Base-by-base conservation (phyloP, 2,888 invertebrate genomes). In the Tetragnatha montana region DNA sequence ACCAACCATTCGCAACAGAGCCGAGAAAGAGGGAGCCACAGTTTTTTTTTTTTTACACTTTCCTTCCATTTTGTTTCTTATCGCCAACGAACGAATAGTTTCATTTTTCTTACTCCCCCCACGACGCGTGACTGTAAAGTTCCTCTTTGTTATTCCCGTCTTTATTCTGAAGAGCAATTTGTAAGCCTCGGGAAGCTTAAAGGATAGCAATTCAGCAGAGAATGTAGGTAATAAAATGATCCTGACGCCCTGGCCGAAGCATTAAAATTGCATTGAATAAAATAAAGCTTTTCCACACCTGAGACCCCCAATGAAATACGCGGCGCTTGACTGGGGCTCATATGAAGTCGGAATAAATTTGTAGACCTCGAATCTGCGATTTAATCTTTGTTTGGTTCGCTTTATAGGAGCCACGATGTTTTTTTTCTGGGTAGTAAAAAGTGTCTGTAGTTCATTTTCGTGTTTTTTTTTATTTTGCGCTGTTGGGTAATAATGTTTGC, bases 111-210 rank as follows among this genome's bases (percentile, higher is more conserved):
- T 60, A 60, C 14, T 60, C 14, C 60, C 60, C 12, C 10, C 35
- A 35, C 35, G 60, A 60, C 60, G 60, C 60, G 60, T 60, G 60
- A 60, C 60, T 60, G 60, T 60, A 60, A 60, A 60, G 14, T 60
- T 60, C 17, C 60, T 60, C 4, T 60, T 60, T 60, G 60, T 60
- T 60, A 60, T 60, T 60, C 60, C 10, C 14, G 14, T 60, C 60
- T 60, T 60, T 60, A 60, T 60, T 60, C 60, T 60, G 60, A 60
- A 60, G 60, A 60, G 60, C 60, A 60, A 60, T 60, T 60, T 60
- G 60, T 60, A 60, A 60, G 60, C 60, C 60, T 17, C 12, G 17
- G 60, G 12, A 60, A 60, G 60, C 60, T 60, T 60, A 60, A 60
- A 60, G 60, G 60, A 60, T 60, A 60, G 60, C 60, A 60, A 60